Conservation (phyloP, 2,797 vertebrate genomes). For the Fundulus diaphanus region DNA sequence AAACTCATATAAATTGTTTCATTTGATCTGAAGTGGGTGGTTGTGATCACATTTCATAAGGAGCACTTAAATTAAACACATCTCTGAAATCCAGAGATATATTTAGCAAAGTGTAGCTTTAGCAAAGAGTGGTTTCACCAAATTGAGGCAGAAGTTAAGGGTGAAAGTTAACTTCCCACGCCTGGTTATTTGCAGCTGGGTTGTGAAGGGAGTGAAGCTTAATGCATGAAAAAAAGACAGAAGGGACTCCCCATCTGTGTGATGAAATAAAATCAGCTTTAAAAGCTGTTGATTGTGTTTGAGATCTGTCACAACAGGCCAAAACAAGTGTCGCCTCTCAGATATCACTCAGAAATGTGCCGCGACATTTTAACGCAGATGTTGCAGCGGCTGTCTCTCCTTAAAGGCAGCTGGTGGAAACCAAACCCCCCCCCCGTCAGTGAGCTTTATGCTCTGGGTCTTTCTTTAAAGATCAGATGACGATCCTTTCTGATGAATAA, state of each 20-base stretch:
- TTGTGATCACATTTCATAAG: background rate
- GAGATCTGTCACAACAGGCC: conserved; percentile 63
- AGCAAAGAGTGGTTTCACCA: background rate
- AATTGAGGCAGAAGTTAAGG: background rate
- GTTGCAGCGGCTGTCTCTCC: conserved; percentile 30
- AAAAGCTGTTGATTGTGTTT: conserved; percentile 52
- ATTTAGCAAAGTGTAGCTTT: background rate
- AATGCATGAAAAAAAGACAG: conserved; percentile 47
- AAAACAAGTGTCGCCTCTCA: conserved; percentile 53
- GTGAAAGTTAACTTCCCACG: background rate
- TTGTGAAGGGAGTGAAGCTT: conserved; percentile 22
- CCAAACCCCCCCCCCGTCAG: conserved; percentile 56
- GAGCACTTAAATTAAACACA: background rate
- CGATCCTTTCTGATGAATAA: conserved; percentile 66
- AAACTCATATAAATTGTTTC: background rate
- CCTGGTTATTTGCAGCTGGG: background rate
- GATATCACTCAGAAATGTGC: conserved; percentile 51
- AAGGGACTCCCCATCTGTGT: conserved; percentile 10
- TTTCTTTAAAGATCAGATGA: conserved; percentile 68
- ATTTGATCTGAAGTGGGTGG: background rate
- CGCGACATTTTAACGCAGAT: conserved; percentile 37
- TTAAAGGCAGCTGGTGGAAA: conserved; percentile 58
- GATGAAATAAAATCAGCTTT: conserved; percentile 55
- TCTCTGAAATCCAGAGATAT: background rate
- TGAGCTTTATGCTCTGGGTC: conserved; percentile 49